Base-by-base conservation (phyloP, 1,140 invertebrate species). In the Scaptomyza pallida region DNA sequence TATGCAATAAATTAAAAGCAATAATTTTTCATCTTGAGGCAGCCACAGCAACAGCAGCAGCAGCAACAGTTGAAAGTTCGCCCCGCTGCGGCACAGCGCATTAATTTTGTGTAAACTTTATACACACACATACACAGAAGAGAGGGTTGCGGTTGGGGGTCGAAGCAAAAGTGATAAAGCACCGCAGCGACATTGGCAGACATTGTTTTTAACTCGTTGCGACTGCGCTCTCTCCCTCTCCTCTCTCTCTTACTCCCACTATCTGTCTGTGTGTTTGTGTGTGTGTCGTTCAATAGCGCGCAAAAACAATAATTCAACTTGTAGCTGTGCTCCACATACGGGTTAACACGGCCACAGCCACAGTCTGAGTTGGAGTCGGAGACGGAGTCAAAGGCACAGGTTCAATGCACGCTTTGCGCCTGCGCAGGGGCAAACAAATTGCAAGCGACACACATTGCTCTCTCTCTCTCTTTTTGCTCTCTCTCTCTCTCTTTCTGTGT, bases 1-100 rank as follows among this genome's bases (percentile, higher is more conserved):
- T 89, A 90, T 86, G 82, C 83, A 90, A 90, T 90, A 90, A 90
- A 90, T 90, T 90, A 90, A 88, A 89, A 90, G 89, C 89, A 89
- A 90, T 90, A 90, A 90, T 90, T 90, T 90, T 90, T 90, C 89
- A 90, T 90, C 89, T 90, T 89, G 89, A 86, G 85, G 68, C 81
- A 78, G 62, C 64, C 21, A 15, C 17, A 48, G 59, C 76, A 75
- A 65, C 67, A 86, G 85, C 86, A 88, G 59, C 76, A 75, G 69
- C 67, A 86, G 85, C 86, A 88, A 88, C 86, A 88, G 86, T 89
- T 89, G 88, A 89, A 89, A 89, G 88, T 89, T 89, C 88, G 82
- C 89, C 85, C 85, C 75, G 85, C 83, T 89, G 83, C 72, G 81
- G 82, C 78, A 72, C 85, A 89, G 67, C 76, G 85, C 81, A 86